phyloP scores from a whole-genome alignment of 2,797 vertebrate genomes.

The Staurois parvus region DNA sequence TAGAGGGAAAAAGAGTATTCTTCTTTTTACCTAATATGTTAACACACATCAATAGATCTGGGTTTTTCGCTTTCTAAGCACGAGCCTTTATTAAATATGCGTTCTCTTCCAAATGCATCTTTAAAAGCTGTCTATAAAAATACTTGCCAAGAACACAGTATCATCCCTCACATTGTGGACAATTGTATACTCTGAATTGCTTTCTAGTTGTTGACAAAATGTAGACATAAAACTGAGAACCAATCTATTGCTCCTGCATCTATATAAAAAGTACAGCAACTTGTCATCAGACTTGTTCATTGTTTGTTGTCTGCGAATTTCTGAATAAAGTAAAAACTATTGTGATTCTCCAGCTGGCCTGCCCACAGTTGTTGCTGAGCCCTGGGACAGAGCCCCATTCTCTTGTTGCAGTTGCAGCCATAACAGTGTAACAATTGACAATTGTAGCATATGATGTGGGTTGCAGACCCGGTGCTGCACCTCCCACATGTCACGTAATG shows the following conservation, averaged over 20 bases:
- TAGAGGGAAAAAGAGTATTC: not conserved
- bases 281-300: too few species aligned
- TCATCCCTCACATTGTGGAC: too few species aligned
- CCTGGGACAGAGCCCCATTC: not conserved
- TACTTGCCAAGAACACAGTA: too few species aligned
- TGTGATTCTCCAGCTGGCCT: not conserved
- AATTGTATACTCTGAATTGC: too few species aligned
- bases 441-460: slow-evolving; percentile 31
- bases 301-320: too few species aligned
- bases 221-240: too few species aligned
- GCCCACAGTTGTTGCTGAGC: not conserved
- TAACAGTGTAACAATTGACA: slow-evolving; percentile 1
- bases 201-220: too few species aligned
- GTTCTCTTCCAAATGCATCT: too few species aligned
- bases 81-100: not conserved
- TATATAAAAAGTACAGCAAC: too few species aligned
- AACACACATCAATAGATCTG: not conserved
- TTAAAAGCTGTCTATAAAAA: too few species aligned
- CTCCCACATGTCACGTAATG: not conserved
- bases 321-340: not conserved
- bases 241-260: too few species aligned
- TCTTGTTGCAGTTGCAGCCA: not conserved
- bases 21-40: not conserved
- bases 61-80: not conserved
- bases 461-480: not conserved